These are phyloP conservation scores for Hippocampus comes DNA, from an alignment of 2,113 vertebrate genomes.

Conservation along the genomic window DNA sequence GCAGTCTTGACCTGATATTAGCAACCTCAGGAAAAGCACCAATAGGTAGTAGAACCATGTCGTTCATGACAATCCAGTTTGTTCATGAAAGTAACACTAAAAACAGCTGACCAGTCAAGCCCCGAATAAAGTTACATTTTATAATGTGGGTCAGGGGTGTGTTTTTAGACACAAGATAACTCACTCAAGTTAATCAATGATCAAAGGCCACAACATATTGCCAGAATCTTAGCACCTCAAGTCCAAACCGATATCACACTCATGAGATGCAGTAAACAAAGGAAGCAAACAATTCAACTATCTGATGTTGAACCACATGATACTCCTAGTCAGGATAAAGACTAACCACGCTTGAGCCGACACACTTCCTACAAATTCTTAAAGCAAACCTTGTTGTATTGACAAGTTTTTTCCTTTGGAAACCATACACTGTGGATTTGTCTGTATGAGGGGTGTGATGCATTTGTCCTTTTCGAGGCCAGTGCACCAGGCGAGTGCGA, in stretches of 20 bases:
- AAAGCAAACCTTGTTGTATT: not conserved
- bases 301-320: not conserved
- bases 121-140: not conserved
- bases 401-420: not conserved
- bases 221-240: constrained; percentile 5
- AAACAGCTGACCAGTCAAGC: not conserved
- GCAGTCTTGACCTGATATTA: too few species aligned
- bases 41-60: not conserved
- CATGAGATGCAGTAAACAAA: not conserved
- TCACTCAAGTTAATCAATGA: constrained; percentile 23
- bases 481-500: not conserved
- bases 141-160: not conserved
- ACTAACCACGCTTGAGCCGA: not conserved
- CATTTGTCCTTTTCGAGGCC: not conserved
- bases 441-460: constrained; percentile 2
- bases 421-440: not conserved
- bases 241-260: not conserved
- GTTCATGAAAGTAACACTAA: not conserved
- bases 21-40: too few species aligned
- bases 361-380: not conserved
- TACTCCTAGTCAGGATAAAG: not conserved
- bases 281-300: not conserved
- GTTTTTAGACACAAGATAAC: constrained; percentile 18
- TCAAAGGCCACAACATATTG: constrained; percentile 34
- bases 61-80: not conserved